Evolutionary conservation across 35 echinoderm and acorn worm species (phyloP).

Genomic region (Ophiothrix spiculata): DNA sequence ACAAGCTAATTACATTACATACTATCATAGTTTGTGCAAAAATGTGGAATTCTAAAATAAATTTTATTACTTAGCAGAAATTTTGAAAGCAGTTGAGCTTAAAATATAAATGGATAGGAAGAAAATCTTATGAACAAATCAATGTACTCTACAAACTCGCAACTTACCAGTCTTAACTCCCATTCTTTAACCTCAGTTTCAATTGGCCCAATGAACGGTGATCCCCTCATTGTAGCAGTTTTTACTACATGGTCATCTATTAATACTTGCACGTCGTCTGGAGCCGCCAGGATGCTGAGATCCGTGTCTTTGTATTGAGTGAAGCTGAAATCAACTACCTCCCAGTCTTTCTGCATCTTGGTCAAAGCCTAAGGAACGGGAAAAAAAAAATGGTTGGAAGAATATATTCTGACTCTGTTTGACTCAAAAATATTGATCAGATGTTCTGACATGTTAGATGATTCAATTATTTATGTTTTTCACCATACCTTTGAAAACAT

Average conservation of each 20-base stretch:
- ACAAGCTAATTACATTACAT: too few relatives aligned
- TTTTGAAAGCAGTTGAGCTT: too few relatives aligned
- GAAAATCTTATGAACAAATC: too few relatives aligned
- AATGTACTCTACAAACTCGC: too few relatives aligned
- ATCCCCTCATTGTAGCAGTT: constrained; percentile 97
- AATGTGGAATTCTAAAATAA: neutral
- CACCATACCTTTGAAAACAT: too few relatives aligned
- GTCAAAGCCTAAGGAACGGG: constrained; percentile 53
- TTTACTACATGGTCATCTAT: constrained; percentile 97
- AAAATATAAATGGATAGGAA: too few relatives aligned
- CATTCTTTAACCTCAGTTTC: constrained; percentile 90
- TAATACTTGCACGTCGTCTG: constrained; percentile 94
- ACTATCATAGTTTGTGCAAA: too few relatives aligned
- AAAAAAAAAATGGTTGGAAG: too few relatives aligned
- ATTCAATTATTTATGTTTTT: too few relatives aligned
- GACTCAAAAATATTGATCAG: too few relatives aligned
- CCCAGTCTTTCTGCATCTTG: constrained; percentile 97
- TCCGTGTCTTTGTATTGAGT: constrained; percentile 88
- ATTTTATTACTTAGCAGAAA: neutral
- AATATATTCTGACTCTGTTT: too few relatives aligned
- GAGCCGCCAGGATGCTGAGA: constrained; percentile 80
- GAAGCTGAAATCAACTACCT: constrained; percentile 86
- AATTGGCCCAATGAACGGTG: constrained; percentile 90
- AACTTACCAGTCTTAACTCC: constrained; percentile 89
- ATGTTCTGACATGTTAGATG: too few relatives aligned